phyloP scores from a whole-genome alignment of 2,797 vertebrate species.

The Esox masquinongy region DNA sequence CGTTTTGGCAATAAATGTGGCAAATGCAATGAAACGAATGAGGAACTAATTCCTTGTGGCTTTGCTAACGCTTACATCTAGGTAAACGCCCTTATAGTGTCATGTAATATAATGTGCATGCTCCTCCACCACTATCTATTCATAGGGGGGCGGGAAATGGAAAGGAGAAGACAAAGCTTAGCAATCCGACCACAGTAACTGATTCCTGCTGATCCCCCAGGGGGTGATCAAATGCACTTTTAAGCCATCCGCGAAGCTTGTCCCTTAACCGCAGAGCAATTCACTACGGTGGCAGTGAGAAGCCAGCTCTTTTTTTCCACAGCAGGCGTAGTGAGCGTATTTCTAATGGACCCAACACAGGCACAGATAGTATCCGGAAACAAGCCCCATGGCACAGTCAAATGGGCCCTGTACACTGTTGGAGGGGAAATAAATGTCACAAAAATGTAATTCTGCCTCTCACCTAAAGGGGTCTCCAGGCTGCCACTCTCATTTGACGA shows the following conservation, averaged over 20 bases:
- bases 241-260: conserved; percentile 61
- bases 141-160: conserved; percentile 13
- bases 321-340: conserved; percentile 65
- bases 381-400: conserved; percentile 65
- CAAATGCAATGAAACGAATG: neutral
- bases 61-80: neutral
- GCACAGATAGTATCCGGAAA: conserved; percentile 57
- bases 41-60: neutral
- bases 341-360: conserved; percentile 70
- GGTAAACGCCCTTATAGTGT: neutral
- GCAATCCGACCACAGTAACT: conserved; percentile 51
- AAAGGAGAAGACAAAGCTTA: conserved; percentile 44
- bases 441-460: conserved; percentile 70
- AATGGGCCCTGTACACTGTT: conserved; percentile 62
- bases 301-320: conserved; percentile 47
- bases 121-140: conserved; percentile 38
- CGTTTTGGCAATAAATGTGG: neutral
- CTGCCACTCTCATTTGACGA: conserved; percentile 47
- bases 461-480: conserved; percentile 67
- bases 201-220: conserved; percentile 60
- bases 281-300: conserved; percentile 60
- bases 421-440: conserved; percentile 72
- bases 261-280: conserved; percentile 64
- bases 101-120: conserved; percentile 36
- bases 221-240: conserved; percentile 70